Evolutionary conservation across 2,113 vertebrate genomes (phyloP), one percentile per base, ranked within the genome.

Genomic region (Phylloscopus whistleri): DNA sequence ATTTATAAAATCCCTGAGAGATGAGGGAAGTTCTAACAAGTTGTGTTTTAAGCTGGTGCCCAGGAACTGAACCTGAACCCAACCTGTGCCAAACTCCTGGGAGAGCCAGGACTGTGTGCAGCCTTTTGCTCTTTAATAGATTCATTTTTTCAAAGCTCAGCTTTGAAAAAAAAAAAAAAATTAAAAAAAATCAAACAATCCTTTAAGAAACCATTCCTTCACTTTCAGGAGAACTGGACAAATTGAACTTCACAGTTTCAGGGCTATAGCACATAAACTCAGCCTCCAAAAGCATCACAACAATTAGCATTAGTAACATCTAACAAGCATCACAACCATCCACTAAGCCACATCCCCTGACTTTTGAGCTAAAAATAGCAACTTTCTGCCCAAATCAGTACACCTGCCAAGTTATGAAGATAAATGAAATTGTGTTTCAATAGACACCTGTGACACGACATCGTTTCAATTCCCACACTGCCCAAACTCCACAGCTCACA

Each of bases 401-500:
- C 24, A 37, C 15, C n/a, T 31, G 24, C 7, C 30, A 67, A 7
- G 17, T 18, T 12, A 16, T 30, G 59, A 62, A n/a, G 55, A 37
- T 3, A 78, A 68, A 72, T 10, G 11, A 52, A 90, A 28, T 7
- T 5, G 19, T 8, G 2, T 53, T 92, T 68, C 48, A 86, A 67
- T 3, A 33, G 0, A 35, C 17, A 31, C 14, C 2, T 16, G 43
- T 16, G 43, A 15, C 24, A 12, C 5, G n/a, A 9, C 2, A 9
- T 1, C 8, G 1, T 43, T 82, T 60, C 16, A 35, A 72, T 35
- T 26, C 49, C 35, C 37, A 7, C 10, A 1, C 60, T 60, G 55
- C 37, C 41, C 11, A 2, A 89, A 77, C 37, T 16, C 35, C 77
- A 22, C 52, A 46, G 4, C 3, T 75, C 48, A 27, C 53, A 19